Evolutionary conservation across 2,797 vertebrate genomes (phyloP).

Genomic region (Selene dorsalis): DNA sequence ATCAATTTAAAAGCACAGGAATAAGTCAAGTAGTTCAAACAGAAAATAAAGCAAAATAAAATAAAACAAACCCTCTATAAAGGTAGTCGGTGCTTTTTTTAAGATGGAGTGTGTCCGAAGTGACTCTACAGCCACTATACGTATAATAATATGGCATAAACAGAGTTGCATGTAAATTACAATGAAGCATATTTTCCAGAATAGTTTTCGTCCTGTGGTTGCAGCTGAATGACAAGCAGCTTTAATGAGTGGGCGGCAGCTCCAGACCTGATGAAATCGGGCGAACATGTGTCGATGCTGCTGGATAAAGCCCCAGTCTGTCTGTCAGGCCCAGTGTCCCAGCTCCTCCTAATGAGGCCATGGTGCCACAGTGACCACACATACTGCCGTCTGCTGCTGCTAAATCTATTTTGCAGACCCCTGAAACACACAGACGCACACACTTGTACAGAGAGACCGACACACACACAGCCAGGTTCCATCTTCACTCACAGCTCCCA

Average conservation of each 20-base stretch:
- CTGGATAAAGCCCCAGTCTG: conserved; percentile 63
- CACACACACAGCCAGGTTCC: conserved; percentile 65
- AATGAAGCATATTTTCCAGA: conserved; percentile 64
- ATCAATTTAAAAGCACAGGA: not conserved
- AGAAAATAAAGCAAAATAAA: not conserved
- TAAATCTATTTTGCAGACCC: conserved; percentile 83
- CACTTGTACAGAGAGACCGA: conserved; percentile 1
- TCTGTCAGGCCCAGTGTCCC: conserved; percentile 67
- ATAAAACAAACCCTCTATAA: not conserved
- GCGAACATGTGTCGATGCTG: conserved; percentile 72
- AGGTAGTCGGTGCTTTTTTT: not conserved
- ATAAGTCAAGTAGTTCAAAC: not conserved
- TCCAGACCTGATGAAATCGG: conserved; percentile 66
- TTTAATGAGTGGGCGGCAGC: conserved; percentile 62
- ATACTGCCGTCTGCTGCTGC: conserved; percentile 74
- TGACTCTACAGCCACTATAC: not conserved
- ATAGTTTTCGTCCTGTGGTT: conserved; percentile 60
- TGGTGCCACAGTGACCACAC: conserved; percentile 79
- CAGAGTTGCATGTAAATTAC: conserved; percentile 39
- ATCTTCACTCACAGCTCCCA: conserved; percentile 71
- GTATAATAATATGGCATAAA: conserved; percentile 20
- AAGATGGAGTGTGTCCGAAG: not conserved
- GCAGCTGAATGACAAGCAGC: conserved; percentile 57
- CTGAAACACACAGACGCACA: conserved; percentile 43
- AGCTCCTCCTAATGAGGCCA: conserved; percentile 75